Conservation (phyloP, 2,113 vertebrate species). For the Orientallactaga bullata region DNA sequence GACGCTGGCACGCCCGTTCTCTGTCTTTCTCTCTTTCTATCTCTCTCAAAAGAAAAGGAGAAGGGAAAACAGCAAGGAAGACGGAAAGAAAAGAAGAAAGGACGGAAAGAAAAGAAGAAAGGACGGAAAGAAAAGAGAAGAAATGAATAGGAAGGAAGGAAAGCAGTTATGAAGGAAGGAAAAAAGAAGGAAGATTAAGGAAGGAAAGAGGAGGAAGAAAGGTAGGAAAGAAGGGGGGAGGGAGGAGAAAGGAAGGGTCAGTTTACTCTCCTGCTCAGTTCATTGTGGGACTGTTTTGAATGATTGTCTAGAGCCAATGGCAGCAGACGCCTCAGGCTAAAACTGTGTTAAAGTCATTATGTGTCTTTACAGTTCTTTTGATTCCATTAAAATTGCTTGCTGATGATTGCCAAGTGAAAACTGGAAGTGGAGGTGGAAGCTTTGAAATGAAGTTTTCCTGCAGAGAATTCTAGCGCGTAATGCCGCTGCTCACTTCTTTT, state of each 20-base stretch:
- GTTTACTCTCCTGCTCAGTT: not conserved
- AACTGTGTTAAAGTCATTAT: not conserved
- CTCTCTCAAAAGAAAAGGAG: no score
- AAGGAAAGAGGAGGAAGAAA: not conserved
- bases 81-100: no score
- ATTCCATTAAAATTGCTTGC: slow-evolving; percentile 27
- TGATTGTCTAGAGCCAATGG: not conserved
- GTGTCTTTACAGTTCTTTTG: slow-evolving; percentile 37
- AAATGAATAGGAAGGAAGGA: no score
- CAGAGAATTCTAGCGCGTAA: slow-evolving; percentile 68
- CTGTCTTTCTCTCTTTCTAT: no score
- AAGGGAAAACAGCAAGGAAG: no score
- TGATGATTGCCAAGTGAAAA: slow-evolving; percentile 72
- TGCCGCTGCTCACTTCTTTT: slow-evolving; percentile 56
- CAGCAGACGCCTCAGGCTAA: not conserved
- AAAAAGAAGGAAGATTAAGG: not conserved
- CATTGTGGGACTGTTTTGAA: not conserved
- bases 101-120: no score
- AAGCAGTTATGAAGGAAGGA: no score
- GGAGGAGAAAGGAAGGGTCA: not conserved
- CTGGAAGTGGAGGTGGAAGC: slow-evolving; percentile 59
- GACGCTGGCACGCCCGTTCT: no score
- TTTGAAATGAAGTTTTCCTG: slow-evolving; percentile 76
- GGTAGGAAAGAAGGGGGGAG: no score
- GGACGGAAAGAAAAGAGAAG: no score